phyloP scores from a whole-genome alignment of 2,888 invertebrate species.

The Yponomeuta cagnagella region DNA sequence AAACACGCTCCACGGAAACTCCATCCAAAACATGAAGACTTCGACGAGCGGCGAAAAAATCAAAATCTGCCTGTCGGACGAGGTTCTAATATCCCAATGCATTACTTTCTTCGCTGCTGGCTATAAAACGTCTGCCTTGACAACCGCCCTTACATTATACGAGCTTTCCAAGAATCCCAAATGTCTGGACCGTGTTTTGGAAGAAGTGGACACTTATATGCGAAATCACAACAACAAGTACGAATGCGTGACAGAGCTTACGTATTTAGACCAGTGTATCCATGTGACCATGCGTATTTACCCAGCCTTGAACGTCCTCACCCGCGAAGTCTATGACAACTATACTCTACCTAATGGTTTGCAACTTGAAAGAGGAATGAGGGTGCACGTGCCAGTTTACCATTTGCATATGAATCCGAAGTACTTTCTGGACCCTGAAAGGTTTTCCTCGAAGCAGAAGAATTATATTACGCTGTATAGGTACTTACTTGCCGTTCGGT shows the following conservation, averaged over 20 bases:
- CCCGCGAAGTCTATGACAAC: constrained; percentile 28
- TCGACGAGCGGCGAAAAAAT: constrained; percentile 28
- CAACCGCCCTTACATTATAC: constrained; percentile 59
- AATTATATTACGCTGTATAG: constrained; percentile 16
- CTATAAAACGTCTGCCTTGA: constrained; percentile 70
- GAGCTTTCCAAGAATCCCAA: constrained; percentile 61
- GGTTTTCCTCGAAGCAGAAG: constrained; percentile 17
- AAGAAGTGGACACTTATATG: constrained; percentile 50
- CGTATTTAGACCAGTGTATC: constrained; percentile 61
- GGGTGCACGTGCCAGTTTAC: constrained; percentile 16
- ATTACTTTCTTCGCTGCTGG: constrained; percentile 69
- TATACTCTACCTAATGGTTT: constrained; percentile 13
- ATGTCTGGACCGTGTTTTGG: constrained; percentile 52
- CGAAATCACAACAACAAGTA: constrained; percentile 46
- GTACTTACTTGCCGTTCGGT: constrained; percentile 22
- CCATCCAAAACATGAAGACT: constrained; percentile 18
- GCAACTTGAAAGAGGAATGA: constrained; percentile 13
- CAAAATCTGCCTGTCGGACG: constrained; percentile 42
- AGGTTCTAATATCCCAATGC: constrained; percentile 69
- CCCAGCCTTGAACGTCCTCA: constrained; percentile 43
- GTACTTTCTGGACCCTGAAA: constrained; percentile 17
- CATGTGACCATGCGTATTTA: constrained; percentile 59
- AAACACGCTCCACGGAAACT: constrained; percentile 24
- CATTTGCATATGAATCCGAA: constrained; percentile 17
- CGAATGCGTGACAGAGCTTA: constrained; percentile 59